Conservation (phyloP, 2,888 invertebrate genomes). For the Aphrophora alni region DNA sequence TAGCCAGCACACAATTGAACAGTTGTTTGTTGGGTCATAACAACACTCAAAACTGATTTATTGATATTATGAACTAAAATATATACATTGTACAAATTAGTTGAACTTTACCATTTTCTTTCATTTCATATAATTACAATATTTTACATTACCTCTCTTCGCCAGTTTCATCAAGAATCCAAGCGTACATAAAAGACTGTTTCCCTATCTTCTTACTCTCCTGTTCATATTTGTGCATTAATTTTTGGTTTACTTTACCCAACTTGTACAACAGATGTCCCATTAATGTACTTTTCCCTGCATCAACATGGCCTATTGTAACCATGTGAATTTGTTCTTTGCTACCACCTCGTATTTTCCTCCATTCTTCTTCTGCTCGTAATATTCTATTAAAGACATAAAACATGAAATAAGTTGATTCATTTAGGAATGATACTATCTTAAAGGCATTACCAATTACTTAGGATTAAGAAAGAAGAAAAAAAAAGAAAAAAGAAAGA, state of each 20-base stretch:
- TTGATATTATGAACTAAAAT: no score
- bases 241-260: constrained; percentile 84
- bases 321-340: constrained; percentile 92
- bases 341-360: constrained; percentile 75
- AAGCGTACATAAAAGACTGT: constrained; percentile 97
- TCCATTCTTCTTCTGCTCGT: constrained; percentile 64
- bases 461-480: no score
- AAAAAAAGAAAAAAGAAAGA: no score
- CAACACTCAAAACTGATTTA: no score
- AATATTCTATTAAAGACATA: constrained; percentile 27
- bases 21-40: no score
- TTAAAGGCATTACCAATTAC: no score
- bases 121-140: no score
- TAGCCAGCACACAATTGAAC: no score
- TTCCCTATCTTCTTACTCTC: constrained; percentile 97
- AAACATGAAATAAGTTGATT: background rate
- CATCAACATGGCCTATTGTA: constrained; percentile 96
- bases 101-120: no score
- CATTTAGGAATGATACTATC: no score
- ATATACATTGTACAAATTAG: no score
- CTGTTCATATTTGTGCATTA: constrained; percentile 96
- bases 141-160: constrained; percentile 91
- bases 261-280: constrained; percentile 89
- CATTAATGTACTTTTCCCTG: constrained; percentile 97
- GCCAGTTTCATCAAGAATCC: constrained; percentile 98